phyloP scores from a whole-genome alignment of 2,888 invertebrate genomes.

The Mythimna lalbum region DNA sequence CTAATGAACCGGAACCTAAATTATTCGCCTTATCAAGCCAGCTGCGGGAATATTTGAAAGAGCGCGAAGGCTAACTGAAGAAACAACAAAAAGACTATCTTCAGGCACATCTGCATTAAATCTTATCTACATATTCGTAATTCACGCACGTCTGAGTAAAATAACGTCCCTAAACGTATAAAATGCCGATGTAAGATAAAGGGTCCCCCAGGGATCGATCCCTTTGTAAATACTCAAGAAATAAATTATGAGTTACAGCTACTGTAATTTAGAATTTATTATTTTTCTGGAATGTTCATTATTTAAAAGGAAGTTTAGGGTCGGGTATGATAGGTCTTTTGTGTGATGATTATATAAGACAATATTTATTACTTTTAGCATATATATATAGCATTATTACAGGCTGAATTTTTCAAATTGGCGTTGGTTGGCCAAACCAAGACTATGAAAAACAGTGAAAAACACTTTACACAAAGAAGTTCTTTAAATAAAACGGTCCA shows the following conservation, averaged over 20 bases:
- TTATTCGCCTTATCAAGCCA: too few species aligned
- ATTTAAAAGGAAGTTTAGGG: constrained; percentile 14
- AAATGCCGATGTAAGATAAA: constrained; percentile 11
- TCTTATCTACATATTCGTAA: background rate
- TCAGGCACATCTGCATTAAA: background rate
- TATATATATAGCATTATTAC: too few species aligned
- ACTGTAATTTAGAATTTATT: constrained; percentile 23
- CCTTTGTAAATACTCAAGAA: constrained; percentile 24
- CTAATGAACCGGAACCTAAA: too few species aligned
- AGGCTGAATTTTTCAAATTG: too few species aligned
- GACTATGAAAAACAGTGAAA: too few species aligned
- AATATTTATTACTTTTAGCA: constrained; percentile 35
- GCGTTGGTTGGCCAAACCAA: too few species aligned
- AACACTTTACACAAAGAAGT: too few species aligned
- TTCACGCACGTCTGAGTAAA: constrained; percentile 1
- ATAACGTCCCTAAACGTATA: constrained; percentile 1
- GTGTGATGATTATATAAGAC: background rate
- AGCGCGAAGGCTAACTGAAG: too few species aligned
- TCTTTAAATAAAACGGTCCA: too few species aligned
- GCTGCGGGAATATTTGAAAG: too few species aligned
- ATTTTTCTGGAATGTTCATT: constrained; percentile 27
- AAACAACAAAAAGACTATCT: too few species aligned
- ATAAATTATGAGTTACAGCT: constrained; percentile 18
- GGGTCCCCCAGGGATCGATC: constrained; percentile 19
- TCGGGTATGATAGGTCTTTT: constrained; percentile 17